A percentile compares a stretch with the other conserved stretches of the same genome.
phyloP scores from a whole-genome alignment of 2,113 vertebrate species.

The Hirundichthys speculiger region DNA sequence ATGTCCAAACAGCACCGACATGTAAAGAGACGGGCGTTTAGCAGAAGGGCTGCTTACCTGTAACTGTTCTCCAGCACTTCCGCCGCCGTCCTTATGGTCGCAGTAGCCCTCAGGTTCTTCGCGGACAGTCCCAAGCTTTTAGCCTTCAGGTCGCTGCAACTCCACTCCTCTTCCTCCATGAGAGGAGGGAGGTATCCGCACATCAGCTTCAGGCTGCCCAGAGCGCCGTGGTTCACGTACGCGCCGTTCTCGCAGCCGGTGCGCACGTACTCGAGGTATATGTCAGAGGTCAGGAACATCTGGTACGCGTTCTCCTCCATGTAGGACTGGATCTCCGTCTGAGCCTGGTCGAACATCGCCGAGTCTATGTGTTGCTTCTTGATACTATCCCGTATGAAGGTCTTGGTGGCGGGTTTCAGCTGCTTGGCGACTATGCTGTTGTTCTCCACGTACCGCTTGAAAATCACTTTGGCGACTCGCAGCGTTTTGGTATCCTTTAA shows the following conservation, averaged over 20 bases:
- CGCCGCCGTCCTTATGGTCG: conserved; percentile 82
- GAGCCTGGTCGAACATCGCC: conserved; percentile 97
- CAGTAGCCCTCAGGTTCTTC: conserved; percentile 88
- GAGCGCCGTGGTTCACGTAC: conserved; percentile 82
- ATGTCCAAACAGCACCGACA: neutral
- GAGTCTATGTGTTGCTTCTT: conserved; percentile 97
- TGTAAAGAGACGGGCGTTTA: neutral
- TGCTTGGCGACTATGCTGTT: conserved; percentile 95
- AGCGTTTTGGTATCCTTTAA: conserved; percentile 96
- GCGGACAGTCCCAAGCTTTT: conserved; percentile 89
- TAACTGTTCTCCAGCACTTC: conserved; percentile 88
- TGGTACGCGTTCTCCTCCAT: conserved; percentile 99
- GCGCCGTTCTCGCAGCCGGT: conserved; percentile 92
- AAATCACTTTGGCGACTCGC: conserved; percentile 98
- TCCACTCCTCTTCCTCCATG: conserved; percentile 98
- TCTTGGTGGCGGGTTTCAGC: conserved; percentile 95
- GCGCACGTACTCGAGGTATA: conserved; percentile 97
- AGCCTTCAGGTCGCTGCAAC: conserved; percentile 87
- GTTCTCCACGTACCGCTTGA: conserved; percentile 98
- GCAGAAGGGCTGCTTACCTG: too few species aligned
- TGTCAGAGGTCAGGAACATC: conserved; percentile 97
- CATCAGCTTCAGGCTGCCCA: conserved; percentile 91
- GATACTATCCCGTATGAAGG: conserved; percentile 93
- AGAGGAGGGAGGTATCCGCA: conserved; percentile 96
- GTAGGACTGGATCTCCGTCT: conserved; percentile 94